Evolutionary conservation across 2,113 vertebrate species (phyloP).

Genomic region (Oncorhynchus keta): DNA sequence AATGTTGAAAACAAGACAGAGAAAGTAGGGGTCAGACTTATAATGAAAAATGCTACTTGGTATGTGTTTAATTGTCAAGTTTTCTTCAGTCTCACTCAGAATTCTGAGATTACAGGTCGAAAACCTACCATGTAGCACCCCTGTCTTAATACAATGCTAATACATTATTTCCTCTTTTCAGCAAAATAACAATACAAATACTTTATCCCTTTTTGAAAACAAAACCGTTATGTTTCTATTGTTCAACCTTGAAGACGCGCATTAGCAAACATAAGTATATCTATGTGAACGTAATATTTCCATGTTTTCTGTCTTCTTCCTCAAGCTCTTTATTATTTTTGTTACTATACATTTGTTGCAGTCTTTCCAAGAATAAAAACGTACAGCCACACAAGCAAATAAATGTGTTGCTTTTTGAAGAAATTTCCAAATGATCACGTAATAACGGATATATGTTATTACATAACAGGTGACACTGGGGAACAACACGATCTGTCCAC

Average conservation of each 20-base stretch:
- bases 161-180: constrained; percentile 62
- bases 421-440: constrained; percentile 55
- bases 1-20: constrained; percentile 6
- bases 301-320: constrained; percentile 7
- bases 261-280: constrained; percentile 30
- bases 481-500: constrained; percentile 65
- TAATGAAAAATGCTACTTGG: constrained; percentile 4
- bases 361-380: constrained; percentile 38
- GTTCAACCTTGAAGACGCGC: constrained; percentile 34
- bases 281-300: constrained; percentile 26
- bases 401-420: constrained; percentile 71
- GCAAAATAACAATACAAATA: constrained; percentile 69
- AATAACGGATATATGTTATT: constrained; percentile 35
- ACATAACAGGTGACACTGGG: constrained; percentile 60
- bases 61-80: constrained; percentile 1
- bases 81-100: too few relatives aligned
- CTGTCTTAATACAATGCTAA: constrained; percentile 38
- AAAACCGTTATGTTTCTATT: constrained; percentile 40
- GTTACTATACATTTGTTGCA: constrained; percentile 32
- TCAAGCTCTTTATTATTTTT: constrained; percentile 30
- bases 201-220: constrained; percentile 41
- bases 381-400: constrained; percentile 54
- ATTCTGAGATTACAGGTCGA: constrained; percentile 28
- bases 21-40: constrained; percentile 25
- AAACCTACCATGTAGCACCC: constrained; percentile 36